phyloP scores from a whole-genome alignment of 2,888 invertebrate genomes.

The Orthosia gothica region DNA sequence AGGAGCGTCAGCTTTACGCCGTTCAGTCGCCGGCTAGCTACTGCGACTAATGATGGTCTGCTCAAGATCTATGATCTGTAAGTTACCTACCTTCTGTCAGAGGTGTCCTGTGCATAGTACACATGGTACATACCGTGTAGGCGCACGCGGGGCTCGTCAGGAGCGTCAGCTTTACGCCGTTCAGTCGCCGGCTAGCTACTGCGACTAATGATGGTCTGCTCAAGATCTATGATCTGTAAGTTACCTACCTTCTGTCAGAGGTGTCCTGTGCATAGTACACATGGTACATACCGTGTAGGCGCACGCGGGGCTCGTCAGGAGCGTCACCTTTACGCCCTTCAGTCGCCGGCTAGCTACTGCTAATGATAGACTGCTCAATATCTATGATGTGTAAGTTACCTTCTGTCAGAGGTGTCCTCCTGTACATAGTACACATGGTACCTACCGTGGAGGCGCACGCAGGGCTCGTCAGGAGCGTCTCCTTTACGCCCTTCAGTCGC shows the following conservation, averaged over 20 bases:
- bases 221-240: conserved; percentile 98
- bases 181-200: conserved; percentile 96
- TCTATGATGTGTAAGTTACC: conserved; percentile 97
- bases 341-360: conserved; percentile 97
- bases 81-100: conserved; percentile 84
- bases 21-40: conserved; percentile 96
- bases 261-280: conserved; percentile 98
- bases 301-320: conserved; percentile 97
- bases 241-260: conserved; percentile 81
- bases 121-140: conserved; percentile 97
- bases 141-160: conserved; percentile 98
- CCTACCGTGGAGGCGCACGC: conserved; percentile 98
- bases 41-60: conserved; percentile 98
- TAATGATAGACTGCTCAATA: conserved; percentile 98
- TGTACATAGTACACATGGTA: conserved; percentile 98
- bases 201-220: conserved; percentile 98
- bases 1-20: conserved; percentile 96
- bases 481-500: conserved; percentile 98
- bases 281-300: conserved; percentile 98
- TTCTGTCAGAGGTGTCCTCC: conserved; percentile 93
- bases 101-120: conserved; percentile 98
- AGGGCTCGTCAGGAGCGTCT: conserved; percentile 96
- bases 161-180: conserved; percentile 97
- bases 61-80: conserved; percentile 98
- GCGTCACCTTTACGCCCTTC: conserved; percentile 97